Percentiles rank a stretch among this genome's conserved stretches.
Evolutionary conservation across 2,113 vertebrate genomes (phyloP).

Genomic region (Alethe diademata): DNA sequence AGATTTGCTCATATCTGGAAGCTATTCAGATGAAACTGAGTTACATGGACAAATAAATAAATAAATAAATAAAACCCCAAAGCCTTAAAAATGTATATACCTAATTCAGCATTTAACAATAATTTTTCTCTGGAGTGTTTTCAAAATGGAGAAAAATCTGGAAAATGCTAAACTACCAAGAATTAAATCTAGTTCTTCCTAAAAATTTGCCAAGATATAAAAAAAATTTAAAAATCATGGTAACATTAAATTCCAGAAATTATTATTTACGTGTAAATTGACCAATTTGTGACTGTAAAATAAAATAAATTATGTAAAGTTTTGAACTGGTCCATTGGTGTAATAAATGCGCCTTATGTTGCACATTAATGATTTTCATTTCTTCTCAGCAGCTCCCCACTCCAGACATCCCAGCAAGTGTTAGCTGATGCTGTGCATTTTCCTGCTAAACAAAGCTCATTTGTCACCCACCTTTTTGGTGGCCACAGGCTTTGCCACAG

Average conservation of each 20-base stretch:
- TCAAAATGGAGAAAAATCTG: background rate
- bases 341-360: background rate
- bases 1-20: background rate
- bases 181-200: background rate
- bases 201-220: background rate
- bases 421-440: background rate
- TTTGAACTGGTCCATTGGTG: background rate
- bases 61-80: background rate
- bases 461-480: background rate
- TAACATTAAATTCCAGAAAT: background rate
- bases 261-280: background rate
- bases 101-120: background rate
- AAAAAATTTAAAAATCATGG: background rate
- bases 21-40: background rate
- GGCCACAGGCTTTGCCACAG: background rate
- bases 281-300: background rate
- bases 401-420: background rate
- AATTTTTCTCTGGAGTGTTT: background rate
- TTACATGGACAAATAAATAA: background rate
- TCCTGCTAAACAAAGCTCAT: background rate
- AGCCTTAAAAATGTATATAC: background rate
- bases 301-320: background rate
- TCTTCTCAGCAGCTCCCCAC: background rate
- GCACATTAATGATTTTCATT: background rate
- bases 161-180: background rate